A percentile compares a stretch with the other conserved stretches of the same genome.
Evolutionary conservation across 2,888 invertebrate species (phyloP).

Genomic region (Leucophenga montana): DNA sequence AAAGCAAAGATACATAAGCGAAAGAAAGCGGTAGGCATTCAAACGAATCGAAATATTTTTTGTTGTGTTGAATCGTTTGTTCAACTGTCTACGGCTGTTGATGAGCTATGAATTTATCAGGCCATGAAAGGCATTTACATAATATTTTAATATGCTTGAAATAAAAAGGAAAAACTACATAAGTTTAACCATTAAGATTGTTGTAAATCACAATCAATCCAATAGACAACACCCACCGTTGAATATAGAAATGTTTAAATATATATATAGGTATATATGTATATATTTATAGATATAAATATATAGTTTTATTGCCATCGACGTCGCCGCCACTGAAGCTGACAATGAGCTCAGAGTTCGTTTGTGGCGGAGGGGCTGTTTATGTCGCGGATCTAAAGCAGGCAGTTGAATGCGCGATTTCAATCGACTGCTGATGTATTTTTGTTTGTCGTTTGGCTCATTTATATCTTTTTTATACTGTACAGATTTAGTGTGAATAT

Average conservation of each 20-base stretch:
- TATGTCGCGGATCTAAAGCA: not conserved
- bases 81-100: slow-evolving; percentile 41
- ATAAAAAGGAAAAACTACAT: slow-evolving; percentile 22
- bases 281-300: too few species aligned
- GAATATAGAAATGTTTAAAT: slow-evolving; percentile 39
- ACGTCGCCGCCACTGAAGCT: not conserved
- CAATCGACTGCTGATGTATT: slow-evolving; percentile 6
- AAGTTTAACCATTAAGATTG: slow-evolving; percentile 48
- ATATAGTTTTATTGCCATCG: slow-evolving; percentile 15
- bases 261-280: not conserved
- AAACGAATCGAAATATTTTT: slow-evolving; percentile 10
- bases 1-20: slow-evolving; percentile 1
- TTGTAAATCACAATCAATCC: slow-evolving; percentile 66
- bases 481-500: too few species aligned
- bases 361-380: too few species aligned
- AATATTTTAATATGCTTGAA: slow-evolving; percentile 42
- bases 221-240: slow-evolving; percentile 65
- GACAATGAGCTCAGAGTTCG: not conserved
- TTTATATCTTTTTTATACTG: too few species aligned
- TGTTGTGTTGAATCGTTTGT: slow-evolving; percentile 45
- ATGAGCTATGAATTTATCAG: slow-evolving; percentile 46
- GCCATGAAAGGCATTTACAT: slow-evolving; percentile 62
- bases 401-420: not conserved
- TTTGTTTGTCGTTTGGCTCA: not conserved
- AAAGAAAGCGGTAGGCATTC: not conserved